These are phyloP conservation scores for Penaeus chinensis DNA, from an alignment of 1,140 invertebrate genomes.

Conservation along the genomic window DNA sequence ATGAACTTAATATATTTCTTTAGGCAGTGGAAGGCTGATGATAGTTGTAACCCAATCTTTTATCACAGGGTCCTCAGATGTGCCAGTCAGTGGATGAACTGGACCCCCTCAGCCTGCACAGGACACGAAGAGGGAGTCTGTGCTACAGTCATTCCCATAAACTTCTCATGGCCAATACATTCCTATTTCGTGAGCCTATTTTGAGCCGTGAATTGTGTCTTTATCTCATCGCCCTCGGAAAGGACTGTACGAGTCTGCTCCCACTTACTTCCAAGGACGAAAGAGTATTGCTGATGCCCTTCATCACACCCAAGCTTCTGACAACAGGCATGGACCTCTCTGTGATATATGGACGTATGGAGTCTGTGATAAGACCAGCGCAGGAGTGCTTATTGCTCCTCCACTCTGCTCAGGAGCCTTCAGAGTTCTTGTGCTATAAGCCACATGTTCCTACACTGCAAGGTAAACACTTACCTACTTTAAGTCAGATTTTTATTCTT, in stretches of 20 bases:
- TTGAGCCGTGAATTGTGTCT: conserved; percentile 41
- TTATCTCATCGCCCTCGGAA: conserved; percentile 45
- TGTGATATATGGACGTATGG: conserved; percentile 42
- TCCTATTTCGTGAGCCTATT: conserved; percentile 50
- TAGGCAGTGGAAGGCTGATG: no score
- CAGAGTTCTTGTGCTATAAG: conserved; percentile 47
- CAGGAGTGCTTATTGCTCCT: conserved; percentile 39
- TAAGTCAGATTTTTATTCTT: background rate
- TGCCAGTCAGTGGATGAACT: conserved; percentile 32
- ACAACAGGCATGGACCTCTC: conserved; percentile 42
- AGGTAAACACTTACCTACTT: conserved; percentile 8
- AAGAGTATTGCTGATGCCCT: conserved; percentile 25
- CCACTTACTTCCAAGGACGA: conserved; percentile 51
- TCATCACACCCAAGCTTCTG: conserved; percentile 43
- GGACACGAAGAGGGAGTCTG: conserved; percentile 18
- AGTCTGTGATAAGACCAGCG: conserved; percentile 33
- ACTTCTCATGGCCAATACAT: conserved; percentile 49
- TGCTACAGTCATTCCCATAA: conserved; percentile 18
- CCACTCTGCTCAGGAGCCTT: conserved; percentile 34
- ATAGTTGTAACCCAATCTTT: background rate
- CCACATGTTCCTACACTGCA: conserved; percentile 49
- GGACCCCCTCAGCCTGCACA: conserved; percentile 16
- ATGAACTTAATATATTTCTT: no score
- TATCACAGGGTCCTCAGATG: background rate
- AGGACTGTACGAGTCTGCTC: conserved; percentile 37